A percentile compares a stretch with the other conserved stretches of the same genome.
These are phyloP conservation scores for Cyanistes caeruleus DNA, from an alignment of 2,113 vertebrate genomes.

Conservation along the genomic window DNA sequence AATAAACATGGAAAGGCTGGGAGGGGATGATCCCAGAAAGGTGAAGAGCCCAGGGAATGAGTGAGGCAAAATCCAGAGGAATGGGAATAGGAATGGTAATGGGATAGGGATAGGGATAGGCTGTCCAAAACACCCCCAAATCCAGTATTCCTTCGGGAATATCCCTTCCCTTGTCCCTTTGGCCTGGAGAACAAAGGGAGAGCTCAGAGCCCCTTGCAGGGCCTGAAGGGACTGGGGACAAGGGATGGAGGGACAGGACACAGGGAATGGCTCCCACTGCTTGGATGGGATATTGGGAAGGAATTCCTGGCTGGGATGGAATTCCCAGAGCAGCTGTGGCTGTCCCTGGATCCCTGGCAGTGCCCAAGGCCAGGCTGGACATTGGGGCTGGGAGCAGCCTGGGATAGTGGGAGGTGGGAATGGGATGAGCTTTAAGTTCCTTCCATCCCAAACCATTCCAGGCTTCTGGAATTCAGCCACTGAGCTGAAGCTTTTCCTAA, in stretches of 20 bases:
- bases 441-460: neutral
- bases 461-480: neutral
- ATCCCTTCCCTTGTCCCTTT: neutral
- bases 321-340: neutral
- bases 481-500: neutral
- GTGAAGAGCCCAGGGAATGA: neutral
- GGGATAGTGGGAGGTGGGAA: neutral
- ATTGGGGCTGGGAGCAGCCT: neutral
- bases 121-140: neutral
- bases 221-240: neutral
- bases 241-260: neutral
- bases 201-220: neutral
- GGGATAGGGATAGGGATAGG: rapidly evolving
- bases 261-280: neutral
- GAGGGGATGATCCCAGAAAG: neutral
- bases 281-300: no score
- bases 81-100: rapidly evolving
- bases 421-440: neutral
- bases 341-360: neutral
- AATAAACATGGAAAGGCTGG: neutral
- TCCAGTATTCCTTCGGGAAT: neutral
- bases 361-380: neutral
- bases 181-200: neutral
- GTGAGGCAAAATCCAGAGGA: neutral
- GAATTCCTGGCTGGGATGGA: neutral